Evolutionary conservation across 2,888 invertebrate genomes (phyloP), one percentile per base, ranked within the genome.

Genomic region (Salpingus planirostris): DNA sequence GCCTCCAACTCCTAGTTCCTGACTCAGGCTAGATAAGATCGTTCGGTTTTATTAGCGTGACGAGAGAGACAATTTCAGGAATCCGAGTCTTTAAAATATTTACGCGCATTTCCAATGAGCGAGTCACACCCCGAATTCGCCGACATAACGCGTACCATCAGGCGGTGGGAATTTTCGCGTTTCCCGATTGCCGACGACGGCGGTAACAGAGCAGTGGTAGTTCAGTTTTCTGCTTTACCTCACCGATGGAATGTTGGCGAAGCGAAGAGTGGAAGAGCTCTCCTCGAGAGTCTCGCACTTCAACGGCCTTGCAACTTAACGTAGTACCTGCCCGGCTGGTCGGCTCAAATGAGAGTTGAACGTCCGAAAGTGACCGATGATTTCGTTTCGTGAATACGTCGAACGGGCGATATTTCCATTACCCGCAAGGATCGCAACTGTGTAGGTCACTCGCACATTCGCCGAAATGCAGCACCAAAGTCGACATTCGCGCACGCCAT

Each of bases 331-430:
- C 48, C 49, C 40, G 50, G 50, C 46, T 47, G 48, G 47, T 45
- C 46, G 44, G 41, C 47, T 49, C 45, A 50, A 50, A 50, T 50
- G 44, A 43, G 48, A 51, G 50, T 51, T 51, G 50, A 51, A 51
- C 44, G 50, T 36, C 50, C 50, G 43, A 48, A 43, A 46, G 50
- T 51, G 49, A 51, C 50, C 50, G 49, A 49, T 44, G 42, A 49
- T 46, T 47, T 46, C 46, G 44, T 46, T 48, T 49, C 45, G 46
- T 50, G 46, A 50, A 49, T 50, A 39, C n/a, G n/a, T 39, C 33
- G 36, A 39, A 39, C 33, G 35, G 36, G 36, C 39, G 36, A 36
- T 39, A 39, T 36, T 39, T 39, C 32, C 30, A 32, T 36, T 32
- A 13, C 15, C 29, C 22, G 15, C 32, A 14, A 29, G 15, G 24